Evolutionary conservation across 2,888 invertebrate species (phyloP).

Genomic region (Trissonchulus latispiculum): DNA sequence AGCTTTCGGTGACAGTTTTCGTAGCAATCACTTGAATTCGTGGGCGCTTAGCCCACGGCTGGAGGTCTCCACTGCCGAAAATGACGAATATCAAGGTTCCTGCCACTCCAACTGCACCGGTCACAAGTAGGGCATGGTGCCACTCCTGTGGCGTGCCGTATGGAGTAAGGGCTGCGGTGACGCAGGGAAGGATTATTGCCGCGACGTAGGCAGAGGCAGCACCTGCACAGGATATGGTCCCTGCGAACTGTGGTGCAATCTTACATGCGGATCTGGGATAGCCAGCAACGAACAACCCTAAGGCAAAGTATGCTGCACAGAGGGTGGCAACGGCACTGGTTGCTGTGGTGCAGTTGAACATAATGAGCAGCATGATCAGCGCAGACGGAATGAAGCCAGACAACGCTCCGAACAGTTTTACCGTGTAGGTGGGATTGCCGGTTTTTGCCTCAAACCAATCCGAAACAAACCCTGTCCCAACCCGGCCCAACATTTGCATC

Average conservation of each 20-base stretch:
- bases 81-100: background rate
- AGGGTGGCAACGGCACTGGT: constrained; percentile 1
- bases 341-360: background rate
- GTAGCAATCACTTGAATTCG: no score
- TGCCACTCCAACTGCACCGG: background rate
- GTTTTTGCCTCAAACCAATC: background rate
- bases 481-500: background rate
- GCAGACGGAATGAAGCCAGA: no score
- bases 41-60: background rate
- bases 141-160: background rate
- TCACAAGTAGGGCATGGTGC: background rate
- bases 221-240: background rate
- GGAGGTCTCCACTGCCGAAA: background rate
- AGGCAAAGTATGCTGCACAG: background rate
- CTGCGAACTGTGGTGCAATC: constrained; percentile 4
- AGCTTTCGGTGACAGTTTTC: no score
- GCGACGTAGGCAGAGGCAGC: background rate
- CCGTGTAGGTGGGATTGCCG: background rate
- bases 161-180: background rate
- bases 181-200: background rate
- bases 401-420: background rate
- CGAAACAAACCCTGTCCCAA: background rate
- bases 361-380: no score
- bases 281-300: constrained; percentile 1
- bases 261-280: background rate